Evolutionary conservation across 1,140 invertebrate genomes (phyloP).

Genomic region (Idris sp.): DNA sequence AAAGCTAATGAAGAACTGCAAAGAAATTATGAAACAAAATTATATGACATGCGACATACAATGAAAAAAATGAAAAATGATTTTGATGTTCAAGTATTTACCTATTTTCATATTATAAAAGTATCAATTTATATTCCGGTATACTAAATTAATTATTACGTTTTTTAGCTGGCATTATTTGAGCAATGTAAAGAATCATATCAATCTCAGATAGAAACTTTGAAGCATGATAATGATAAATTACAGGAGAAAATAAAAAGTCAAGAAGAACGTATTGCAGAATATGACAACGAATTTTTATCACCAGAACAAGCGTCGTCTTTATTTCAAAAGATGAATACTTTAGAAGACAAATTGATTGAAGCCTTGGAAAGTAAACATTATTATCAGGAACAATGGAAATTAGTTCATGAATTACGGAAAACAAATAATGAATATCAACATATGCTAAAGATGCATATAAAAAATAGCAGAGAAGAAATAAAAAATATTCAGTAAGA

Average conservation of each 20-base stretch:
- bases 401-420: conserved; percentile 79
- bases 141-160: conserved; percentile 8
- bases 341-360: conserved; percentile 80
- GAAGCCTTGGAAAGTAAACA: conserved; percentile 77
- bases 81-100: conserved; percentile 43
- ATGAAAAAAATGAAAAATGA: conserved; percentile 72
- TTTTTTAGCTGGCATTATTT: conserved; percentile 66
- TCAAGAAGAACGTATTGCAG: conserved; percentile 71
- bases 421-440: conserved; percentile 76
- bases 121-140: not conserved
- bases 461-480: conserved; percentile 76
- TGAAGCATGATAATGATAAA: conserved; percentile 74
- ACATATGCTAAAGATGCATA: conserved; percentile 73
- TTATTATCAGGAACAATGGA: conserved; percentile 82
- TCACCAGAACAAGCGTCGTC: conserved; percentile 75
- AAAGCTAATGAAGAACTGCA: conserved; percentile 74
- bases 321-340: conserved; percentile 77
- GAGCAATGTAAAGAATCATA: conserved; percentile 69
- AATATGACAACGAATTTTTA: conserved; percentile 72
- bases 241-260: conserved; percentile 71
- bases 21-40: conserved; percentile 71
- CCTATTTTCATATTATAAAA: conserved; percentile 10
- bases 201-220: conserved; percentile 67
- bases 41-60: conserved; percentile 71
- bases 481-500: conserved; percentile 71